Percentiles rank a stretch among this genome's conserved stretches.
These are phyloP conservation scores for Callipepla squamata DNA, from an alignment of 2,113 vertebrate species.

Conservation along the genomic window DNA sequence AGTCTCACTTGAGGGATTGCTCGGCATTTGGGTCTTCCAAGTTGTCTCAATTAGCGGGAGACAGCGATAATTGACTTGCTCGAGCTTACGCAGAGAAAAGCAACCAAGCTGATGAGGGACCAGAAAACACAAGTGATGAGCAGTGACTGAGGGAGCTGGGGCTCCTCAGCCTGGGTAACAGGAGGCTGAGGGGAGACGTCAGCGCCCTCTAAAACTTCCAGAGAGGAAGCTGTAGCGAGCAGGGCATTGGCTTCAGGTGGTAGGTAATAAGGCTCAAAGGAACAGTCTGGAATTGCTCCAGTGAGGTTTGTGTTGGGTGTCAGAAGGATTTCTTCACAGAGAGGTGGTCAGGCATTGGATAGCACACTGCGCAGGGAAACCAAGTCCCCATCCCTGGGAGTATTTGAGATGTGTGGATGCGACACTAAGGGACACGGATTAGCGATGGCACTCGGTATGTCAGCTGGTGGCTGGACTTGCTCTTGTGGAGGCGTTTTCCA, in stretches of 20 bases:
- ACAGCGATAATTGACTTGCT: background rate
- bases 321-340: background rate
- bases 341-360: background rate
- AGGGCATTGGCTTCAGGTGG: background rate
- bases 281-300: background rate
- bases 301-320: background rate
- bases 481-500: background rate
- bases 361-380: background rate
- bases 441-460: background rate
- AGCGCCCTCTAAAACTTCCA: background rate
- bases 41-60: background rate
- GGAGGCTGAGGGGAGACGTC: background rate
- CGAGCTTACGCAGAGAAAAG: too few relatives aligned
- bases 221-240: background rate
- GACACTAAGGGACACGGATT: background rate
- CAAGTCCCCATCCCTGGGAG: background rate
- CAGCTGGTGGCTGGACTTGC: background rate
- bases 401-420: background rate
- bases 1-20: background rate
- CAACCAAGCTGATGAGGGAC: too few relatives aligned
- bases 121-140: background rate
- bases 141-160: background rate
- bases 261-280: background rate
- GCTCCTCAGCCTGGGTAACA: background rate
- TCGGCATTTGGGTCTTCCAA: background rate